Percentiles rank a stretch among this genome's conserved stretches.
Conservation (phyloP, 2,797 vertebrate species). For the Allobates femoralis region DNA sequence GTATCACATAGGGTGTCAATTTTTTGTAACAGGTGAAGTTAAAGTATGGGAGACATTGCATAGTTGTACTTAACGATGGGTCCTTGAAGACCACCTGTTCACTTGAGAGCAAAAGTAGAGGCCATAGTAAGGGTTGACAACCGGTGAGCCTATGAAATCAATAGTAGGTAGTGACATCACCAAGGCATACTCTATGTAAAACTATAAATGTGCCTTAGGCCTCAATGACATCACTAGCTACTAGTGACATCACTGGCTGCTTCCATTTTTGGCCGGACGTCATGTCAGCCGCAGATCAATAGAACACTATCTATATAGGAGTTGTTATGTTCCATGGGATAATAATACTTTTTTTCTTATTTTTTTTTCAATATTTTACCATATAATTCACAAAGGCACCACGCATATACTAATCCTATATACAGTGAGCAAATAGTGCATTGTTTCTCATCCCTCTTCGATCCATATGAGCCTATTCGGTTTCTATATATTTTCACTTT, state of each 20-base stretch:
- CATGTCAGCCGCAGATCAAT: neutral
- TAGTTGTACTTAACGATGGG: neutral
- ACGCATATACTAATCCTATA: slow-evolving; percentile 32
- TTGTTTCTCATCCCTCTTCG: slow-evolving; percentile 48
- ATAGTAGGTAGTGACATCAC: neutral
- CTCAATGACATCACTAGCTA: neutral
- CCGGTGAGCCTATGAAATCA: neutral
- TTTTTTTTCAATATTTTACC: slow-evolving; percentile 20
- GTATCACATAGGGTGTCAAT: neutral
- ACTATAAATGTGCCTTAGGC: slow-evolving; percentile 4
- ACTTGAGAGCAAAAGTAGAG: neutral
- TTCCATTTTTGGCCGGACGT: neutral
- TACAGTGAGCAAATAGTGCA: slow-evolving; percentile 55
- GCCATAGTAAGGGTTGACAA: neutral
- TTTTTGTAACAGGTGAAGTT: neutral
- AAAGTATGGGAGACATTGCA: neutral
- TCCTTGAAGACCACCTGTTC: neutral
- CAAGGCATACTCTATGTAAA: neutral
- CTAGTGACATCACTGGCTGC: neutral
- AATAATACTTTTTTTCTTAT: slow-evolving; percentile 33
- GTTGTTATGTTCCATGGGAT: slow-evolving; percentile 22
- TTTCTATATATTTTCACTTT: slow-evolving; percentile 29
- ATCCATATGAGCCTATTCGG: slow-evolving; percentile 32
- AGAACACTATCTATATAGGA: slow-evolving; percentile 1
- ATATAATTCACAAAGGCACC: slow-evolving; percentile 37